Evolutionary conservation across 2,113 vertebrate species (phyloP).

Genomic region (Pholis gunnellus): DNA sequence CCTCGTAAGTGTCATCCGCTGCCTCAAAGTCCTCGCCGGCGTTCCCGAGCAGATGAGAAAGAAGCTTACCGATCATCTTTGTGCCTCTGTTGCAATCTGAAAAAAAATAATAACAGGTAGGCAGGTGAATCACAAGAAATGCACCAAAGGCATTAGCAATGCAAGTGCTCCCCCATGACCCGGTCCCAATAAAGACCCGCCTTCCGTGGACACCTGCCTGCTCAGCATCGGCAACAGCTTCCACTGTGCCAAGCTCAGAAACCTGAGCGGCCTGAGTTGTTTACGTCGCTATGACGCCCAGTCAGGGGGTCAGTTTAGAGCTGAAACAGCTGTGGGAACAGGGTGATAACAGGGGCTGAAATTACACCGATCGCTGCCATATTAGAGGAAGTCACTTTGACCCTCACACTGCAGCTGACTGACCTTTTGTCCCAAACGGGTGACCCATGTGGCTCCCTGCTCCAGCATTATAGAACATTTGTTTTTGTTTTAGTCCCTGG

Average conservation of each 20-base stretch:
- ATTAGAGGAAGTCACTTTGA: not conserved
- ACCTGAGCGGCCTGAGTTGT: constrained; percentile 12
- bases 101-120: not conserved
- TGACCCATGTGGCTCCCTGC: not conserved
- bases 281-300: not conserved
- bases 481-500: not conserved
- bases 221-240: constrained; percentile 25
- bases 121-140: not conserved
- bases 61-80: constrained; percentile 80
- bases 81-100: constrained; percentile 27
- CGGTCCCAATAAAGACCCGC: not conserved
- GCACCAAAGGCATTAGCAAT: not conserved
- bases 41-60: constrained; percentile 77
- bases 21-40: constrained; percentile 40
- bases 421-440: constrained; percentile 8
- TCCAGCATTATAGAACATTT: not conserved
- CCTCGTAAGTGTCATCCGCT: constrained; percentile 31
- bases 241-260: constrained; percentile 21
- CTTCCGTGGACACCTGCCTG: not conserved
- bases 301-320: not conserved
- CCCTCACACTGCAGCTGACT: not conserved
- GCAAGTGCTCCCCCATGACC: constrained; percentile 27
- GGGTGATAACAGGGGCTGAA: not conserved
- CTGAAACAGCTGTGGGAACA: not conserved
- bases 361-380: not conserved